A percentile compares a stretch with the other conserved stretches of the same genome.
phyloP scores from a whole-genome alignment of 2,797 vertebrate species.

The Coregonus sp. region DNA sequence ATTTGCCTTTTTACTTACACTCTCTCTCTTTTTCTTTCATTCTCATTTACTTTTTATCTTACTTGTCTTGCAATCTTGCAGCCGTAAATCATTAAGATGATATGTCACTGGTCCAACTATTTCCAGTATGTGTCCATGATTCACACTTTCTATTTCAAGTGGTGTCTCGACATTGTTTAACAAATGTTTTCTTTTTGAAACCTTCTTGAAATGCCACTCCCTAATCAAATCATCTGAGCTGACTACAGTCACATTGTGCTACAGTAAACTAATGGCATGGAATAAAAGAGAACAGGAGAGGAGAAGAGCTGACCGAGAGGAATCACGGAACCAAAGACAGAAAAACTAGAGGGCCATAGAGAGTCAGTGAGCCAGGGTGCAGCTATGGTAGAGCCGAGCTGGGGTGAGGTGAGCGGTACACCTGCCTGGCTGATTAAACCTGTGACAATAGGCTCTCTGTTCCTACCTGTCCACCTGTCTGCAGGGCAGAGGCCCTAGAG shows the following conservation, averaged over 20 bases:
- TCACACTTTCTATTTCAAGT: constrained; percentile 18
- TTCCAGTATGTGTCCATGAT: constrained; percentile 24
- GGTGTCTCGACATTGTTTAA: constrained; percentile 35
- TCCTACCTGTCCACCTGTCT: constrained; percentile 75
- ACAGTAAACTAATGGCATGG: constrained; percentile 21
- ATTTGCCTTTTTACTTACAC: neutral
- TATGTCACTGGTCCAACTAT: constrained; percentile 39
- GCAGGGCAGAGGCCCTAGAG: constrained; percentile 39
- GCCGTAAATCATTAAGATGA: constrained; percentile 30
- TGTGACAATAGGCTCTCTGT: constrained; percentile 74
- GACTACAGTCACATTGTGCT: constrained; percentile 40
- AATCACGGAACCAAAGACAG: constrained; percentile 32
- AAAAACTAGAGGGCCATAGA: constrained; percentile 18
- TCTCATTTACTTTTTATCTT: constrained; percentile 7
- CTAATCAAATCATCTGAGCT: constrained; percentile 36
- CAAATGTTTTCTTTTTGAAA: constrained; percentile 35
- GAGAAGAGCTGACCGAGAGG: constrained; percentile 28
- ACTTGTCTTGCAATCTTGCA: constrained; percentile 9
- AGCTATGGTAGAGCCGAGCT: constrained; percentile 33
- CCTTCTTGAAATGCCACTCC: constrained; percentile 24
- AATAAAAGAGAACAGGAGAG: constrained; percentile 21
- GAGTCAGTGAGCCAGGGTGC: constrained; percentile 40
- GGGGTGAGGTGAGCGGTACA: constrained; percentile 63
- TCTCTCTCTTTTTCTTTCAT: constrained; percentile 1
- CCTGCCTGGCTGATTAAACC: constrained; percentile 73